Evolutionary conservation across 2,113 vertebrate genomes (phyloP), one percentile per base, ranked within the genome.

Genomic region (Corythoichthys haematopterus): DNA sequence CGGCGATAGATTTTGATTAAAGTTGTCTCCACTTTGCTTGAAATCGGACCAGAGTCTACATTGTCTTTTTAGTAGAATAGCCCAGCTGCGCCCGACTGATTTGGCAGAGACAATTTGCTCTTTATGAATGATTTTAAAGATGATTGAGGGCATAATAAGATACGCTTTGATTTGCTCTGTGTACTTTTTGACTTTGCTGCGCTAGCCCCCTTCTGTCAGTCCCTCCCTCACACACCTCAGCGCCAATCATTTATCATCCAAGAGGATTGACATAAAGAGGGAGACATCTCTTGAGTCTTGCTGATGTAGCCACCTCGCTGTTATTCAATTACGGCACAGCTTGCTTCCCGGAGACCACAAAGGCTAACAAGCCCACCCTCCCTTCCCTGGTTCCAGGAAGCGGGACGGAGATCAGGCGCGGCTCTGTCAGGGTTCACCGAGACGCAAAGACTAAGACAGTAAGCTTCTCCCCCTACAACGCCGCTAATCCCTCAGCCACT

Each of bases 251-350:
- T 83, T 80, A 84, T 84, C 80, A 74, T 71, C 68, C 79, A 82
- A 84, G 76, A 80, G 80, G 80, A 83, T 72, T 78, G 79, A 84
- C 76, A 69, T 63, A 11, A 65, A 71, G 74, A 72, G 65, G 65
- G 79, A 82, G 81, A 70, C 78, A 73, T 80, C 72, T 77, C 75
- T 16, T 10, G 15, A 67, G 73, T 62, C 72, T 59, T 57, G 76
- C 77, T 69, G 79, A 77, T 69, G 84, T 64, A 65, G 75, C 74
- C 36, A 56, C 75, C 84, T 77, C 48, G 59, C 78, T 64, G 81
- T 82, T 82, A 85, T 85, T 84, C 76, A 85, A 86, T 89, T 79
- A 79, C 48, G 6, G 72, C 64, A 0, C 75, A 69, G 68, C 77
- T 75, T 67, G 76, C 74, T 80, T 87, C 78, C 77, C 50, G 80